Conservation (phyloP, 2,797 vertebrate species). For the Alcedo quadribrachys region DNA sequence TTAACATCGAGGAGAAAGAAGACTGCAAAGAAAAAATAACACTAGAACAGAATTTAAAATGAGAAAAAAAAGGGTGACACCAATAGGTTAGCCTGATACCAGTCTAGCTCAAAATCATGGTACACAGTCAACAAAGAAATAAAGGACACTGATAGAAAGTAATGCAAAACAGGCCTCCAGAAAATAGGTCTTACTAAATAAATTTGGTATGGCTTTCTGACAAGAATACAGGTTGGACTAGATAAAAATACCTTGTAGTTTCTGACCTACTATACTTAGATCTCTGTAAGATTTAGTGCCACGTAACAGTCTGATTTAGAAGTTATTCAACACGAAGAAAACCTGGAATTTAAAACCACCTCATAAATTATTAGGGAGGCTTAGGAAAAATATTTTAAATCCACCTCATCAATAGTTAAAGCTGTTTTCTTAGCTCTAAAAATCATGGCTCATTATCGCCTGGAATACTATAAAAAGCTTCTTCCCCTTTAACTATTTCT, state of each 20-base stretch:
- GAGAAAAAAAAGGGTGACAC: not conserved
- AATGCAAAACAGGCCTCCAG: conserved; percentile 41
- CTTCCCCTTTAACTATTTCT: not conserved
- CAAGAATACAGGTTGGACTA: conserved; percentile 69
- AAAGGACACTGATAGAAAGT: not conserved
- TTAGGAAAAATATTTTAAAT: conserved; percentile 60
- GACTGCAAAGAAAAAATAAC: not conserved
- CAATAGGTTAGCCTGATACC: not conserved
- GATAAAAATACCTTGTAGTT: conserved; percentile 68
- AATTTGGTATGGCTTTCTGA: conserved; percentile 48
- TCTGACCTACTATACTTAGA: conserved; percentile 68
- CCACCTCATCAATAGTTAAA: conserved; percentile 52
- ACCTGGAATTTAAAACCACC: conserved; percentile 61
- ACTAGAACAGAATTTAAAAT: not conserved
- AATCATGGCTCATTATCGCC: conserved; percentile 48
- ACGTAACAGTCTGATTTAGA: conserved; percentile 56
- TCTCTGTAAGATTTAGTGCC: conserved; percentile 27
- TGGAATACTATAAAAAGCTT: conserved; percentile 30
- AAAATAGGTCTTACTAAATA: conserved; percentile 62
- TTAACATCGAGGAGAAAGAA: not conserved
- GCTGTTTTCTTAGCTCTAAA: conserved; percentile 41
- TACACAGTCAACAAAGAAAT: not conserved
- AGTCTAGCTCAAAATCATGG: not conserved
- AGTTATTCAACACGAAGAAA: conserved; percentile 57
- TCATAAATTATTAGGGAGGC: conserved; percentile 54